Conservation (phyloP, 2,888 invertebrate species). For the Idaea aversata region DNA sequence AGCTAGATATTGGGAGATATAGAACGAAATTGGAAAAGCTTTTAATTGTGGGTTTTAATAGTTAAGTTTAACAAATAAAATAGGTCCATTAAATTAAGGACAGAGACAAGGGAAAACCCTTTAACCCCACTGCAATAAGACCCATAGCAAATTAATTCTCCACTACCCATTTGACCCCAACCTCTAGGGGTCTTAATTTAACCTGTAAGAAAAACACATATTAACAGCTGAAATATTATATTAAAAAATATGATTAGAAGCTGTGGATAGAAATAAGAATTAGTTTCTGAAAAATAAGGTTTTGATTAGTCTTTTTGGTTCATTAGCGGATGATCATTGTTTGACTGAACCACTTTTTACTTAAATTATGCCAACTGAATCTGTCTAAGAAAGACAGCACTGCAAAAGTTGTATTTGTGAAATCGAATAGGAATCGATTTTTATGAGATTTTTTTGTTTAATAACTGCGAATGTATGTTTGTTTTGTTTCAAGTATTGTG, state of each 20-base stretch:
- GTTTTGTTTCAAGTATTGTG: not conserved
- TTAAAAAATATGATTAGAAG: constrained; percentile 37
- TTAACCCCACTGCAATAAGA: not conserved
- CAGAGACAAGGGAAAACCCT: not conserved
- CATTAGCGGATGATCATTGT: constrained; percentile 14
- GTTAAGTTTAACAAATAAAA: not conserved
- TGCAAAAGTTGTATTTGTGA: no score
- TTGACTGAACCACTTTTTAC: not conserved
- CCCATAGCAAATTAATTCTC: constrained; percentile 7
- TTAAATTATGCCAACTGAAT: not conserved
- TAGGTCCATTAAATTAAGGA: not conserved
- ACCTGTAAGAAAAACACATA: constrained; percentile 48
- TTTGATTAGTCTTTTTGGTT: constrained; percentile 35
- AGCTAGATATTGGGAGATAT: no score
- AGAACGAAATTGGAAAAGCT: no score
- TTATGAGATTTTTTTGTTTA: not conserved
- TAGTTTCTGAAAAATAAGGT: constrained; percentile 54
- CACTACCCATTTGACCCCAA: constrained; percentile 26
- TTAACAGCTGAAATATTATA: constrained; percentile 61
- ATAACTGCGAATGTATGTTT: not conserved
- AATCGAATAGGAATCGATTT: not conserved
- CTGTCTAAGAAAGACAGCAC: no score
- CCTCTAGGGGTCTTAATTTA: constrained; percentile 28
- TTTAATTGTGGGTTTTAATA: not conserved
- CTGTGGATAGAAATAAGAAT: constrained; percentile 59